Base-by-base conservation (phyloP, 2,888 invertebrate genomes). In the Parelbella ahira region DNA sequence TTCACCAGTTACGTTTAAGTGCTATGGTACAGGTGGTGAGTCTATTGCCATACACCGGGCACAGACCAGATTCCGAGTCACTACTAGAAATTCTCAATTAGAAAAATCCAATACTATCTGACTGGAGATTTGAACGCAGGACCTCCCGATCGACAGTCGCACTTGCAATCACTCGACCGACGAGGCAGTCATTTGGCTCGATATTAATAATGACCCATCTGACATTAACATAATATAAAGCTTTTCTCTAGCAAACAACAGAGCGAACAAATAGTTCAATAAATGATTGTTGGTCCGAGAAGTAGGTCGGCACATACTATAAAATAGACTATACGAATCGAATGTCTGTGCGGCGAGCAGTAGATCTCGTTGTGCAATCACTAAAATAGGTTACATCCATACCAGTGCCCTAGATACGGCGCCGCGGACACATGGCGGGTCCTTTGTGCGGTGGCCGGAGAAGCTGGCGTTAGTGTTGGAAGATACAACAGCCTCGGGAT, bases 381-480 rank as follows among this genome's bases (percentile, higher is more conserved):
- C 55, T 53, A 68, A 78, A 74, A 79, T 79, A 68, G 75, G 71
- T 73, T 74, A 71, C 60, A 63, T 63, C 62, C 63, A 71, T 65
- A 65, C 63, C 48, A 58, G 51, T 63, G 68, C 63, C 71, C 71
- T 55, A 73, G 59, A 67, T 78, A 58, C 58, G 52, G 44, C 60
- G 52, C n/a, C n/a, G n/a, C n/a, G n/a, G n/a, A n/a, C n/a, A n/a
- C n/a, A n/a, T n/a, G n/a, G n/a, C 47, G 45, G 50, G 57, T 60
- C 63, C 64, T 67, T 68, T 71, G 64, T 70, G 64, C 52, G 38
- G 24, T 48, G 37, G 50, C 15, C 8, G 15, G 8, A 8, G 8
- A 13, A 12, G 29, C 47, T n/a, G 28, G 15, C 30, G 29, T 36
- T 36, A 27, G n/a, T n/a, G 12, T 25, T 19, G 12, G 20, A n/a